phyloP scores from a whole-genome alignment of 64 coral and sea anemone species.

The Trachythela sp. region DNA sequence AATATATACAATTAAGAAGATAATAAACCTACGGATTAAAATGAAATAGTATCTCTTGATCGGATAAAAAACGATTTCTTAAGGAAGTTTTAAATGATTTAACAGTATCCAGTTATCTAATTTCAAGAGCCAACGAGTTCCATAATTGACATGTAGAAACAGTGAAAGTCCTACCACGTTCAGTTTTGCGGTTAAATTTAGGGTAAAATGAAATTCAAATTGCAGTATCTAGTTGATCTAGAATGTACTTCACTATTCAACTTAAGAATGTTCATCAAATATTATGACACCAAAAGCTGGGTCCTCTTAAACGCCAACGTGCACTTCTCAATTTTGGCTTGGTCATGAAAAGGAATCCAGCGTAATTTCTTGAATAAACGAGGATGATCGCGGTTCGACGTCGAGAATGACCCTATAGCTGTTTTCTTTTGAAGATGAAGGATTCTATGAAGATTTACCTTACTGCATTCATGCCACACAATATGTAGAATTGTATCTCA shows the following conservation, averaged over 20 bases:
- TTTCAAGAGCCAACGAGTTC: conserved; percentile 39
- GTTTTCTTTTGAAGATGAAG: too few relatives aligned
- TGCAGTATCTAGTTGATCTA: conserved; percentile 39
- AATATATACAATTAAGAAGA: too few relatives aligned
- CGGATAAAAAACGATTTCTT: neutral
- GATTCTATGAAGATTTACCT: too few relatives aligned
- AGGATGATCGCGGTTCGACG: too few relatives aligned
- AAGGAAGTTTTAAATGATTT: neutral
- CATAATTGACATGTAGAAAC: too few relatives aligned
- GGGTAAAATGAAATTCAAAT: conserved; percentile 23
- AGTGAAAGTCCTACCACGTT: too few relatives aligned
- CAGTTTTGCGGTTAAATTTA: too few relatives aligned
- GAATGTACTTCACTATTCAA: conserved; percentile 27
- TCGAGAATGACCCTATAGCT: too few relatives aligned
- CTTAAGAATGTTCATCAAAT: conserved; percentile 39
- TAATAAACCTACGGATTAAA: too few relatives aligned
- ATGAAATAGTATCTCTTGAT: too few relatives aligned
- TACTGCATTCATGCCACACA: too few relatives aligned
- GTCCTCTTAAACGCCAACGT: neutral
- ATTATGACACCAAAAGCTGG: neutral
- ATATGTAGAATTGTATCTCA: too few relatives aligned
- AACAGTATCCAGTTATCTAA: conserved; percentile 12
- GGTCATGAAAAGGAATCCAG: conserved; percentile 32
- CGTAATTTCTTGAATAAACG: conserved; percentile 4
- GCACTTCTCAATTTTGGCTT: neutral